A percentile compares a stretch with the other conserved stretches of the same genome.
These are phyloP conservation scores for Australoheros scitulus DNA, from an alignment of 2,113 vertebrate species.

Conservation along the genomic window DNA sequence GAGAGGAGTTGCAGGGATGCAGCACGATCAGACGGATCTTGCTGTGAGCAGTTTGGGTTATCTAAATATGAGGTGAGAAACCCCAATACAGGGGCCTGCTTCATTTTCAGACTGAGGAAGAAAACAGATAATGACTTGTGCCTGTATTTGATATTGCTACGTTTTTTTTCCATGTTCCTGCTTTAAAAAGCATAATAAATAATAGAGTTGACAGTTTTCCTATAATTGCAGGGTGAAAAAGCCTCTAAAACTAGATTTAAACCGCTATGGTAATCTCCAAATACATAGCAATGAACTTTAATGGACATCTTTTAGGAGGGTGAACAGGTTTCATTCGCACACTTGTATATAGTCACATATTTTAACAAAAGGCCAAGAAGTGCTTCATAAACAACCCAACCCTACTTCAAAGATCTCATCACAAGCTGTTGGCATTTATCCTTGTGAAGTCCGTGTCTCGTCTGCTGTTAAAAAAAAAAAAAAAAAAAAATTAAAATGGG, in stretches of 20 bases:
- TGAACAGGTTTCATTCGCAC: not conserved
- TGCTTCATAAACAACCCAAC: not conserved
- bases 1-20: constrained; percentile 40
- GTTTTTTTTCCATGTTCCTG: not conserved
- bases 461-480: constrained; percentile 19
- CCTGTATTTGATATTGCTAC: not conserved
- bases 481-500: constrained; percentile 41
- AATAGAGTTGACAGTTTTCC: not conserved
- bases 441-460: constrained; percentile 51
- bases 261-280: not conserved
- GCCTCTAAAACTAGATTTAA: not conserved
- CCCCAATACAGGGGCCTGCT: not conserved
- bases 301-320: constrained; percentile 6
- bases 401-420: constrained; percentile 51
- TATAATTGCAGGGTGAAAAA: not conserved
- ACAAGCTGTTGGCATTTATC: constrained; percentile 50
- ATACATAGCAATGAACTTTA: constrained; percentile 10
- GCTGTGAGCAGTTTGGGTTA: constrained; percentile 41
- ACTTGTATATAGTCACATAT: not conserved
- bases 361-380: constrained; percentile 8
- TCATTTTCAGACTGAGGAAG: constrained; percentile 14
- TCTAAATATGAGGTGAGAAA: constrained; percentile 55
- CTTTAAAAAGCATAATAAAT: not conserved
- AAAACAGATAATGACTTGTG: constrained; percentile 10
- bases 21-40: constrained; percentile 28